Evolutionary conservation across 2,888 invertebrate genomes (phyloP).

Genomic region (Agonopterix arenella): DNA sequence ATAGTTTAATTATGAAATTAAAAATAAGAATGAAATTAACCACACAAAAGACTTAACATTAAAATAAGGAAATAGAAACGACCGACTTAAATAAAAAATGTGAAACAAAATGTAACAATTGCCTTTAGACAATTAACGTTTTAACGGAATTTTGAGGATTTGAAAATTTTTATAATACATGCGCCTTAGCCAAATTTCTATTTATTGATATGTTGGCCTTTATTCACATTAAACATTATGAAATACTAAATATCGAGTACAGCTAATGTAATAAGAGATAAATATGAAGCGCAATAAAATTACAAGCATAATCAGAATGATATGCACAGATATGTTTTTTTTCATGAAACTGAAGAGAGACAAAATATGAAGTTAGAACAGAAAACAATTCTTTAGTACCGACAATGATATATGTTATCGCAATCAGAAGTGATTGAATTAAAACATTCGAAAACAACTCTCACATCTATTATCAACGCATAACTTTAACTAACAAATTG

Average conservation of each 20-base stretch:
- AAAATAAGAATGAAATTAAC: constrained; percentile 75
- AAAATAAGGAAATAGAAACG: constrained; percentile 57
- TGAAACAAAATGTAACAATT: constrained; percentile 28
- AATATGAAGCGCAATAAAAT: constrained; percentile 56
- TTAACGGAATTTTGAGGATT: constrained; percentile 26
- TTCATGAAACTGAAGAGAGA: constrained; percentile 27
- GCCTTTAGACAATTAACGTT: constrained; percentile 18
- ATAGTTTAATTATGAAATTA: constrained; percentile 74
- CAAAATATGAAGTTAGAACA: constrained; percentile 5
- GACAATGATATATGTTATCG: constrained; percentile 5
- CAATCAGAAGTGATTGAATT: constrained; percentile 6
- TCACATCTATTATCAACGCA: constrained; percentile 60
- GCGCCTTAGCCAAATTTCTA: constrained; percentile 58
- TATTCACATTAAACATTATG: constrained; percentile 38
- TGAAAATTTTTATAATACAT: constrained; percentile 27
- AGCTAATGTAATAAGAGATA: constrained; percentile 52
- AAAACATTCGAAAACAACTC: constrained; percentile 52
- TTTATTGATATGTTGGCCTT: constrained; percentile 67
- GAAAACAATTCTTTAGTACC: constrained; percentile 5
- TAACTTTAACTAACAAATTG: constrained; percentile 76
- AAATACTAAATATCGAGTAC: constrained; percentile 43
- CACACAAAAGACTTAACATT: constrained; percentile 73
- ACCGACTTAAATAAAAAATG: constrained; percentile 37
- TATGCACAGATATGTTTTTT: constrained; percentile 62
- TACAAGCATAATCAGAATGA: constrained; percentile 47